These are phyloP conservation scores for Capra hircus DNA, from an alignment of 2,113 vertebrate species.

Conservation along the genomic window DNA sequence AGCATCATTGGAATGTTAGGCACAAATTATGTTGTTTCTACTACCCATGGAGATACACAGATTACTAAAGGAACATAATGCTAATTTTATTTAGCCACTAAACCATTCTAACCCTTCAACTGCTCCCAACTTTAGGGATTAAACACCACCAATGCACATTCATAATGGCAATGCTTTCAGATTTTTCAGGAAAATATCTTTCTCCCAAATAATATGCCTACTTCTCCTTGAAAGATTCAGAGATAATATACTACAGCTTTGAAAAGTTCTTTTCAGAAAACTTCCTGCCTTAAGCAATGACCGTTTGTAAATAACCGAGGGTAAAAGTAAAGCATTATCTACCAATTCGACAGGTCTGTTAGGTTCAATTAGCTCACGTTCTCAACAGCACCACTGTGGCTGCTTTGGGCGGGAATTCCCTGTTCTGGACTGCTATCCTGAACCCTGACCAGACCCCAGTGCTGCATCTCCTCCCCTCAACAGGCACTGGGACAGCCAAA, in stretches of 20 bases:
- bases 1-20: not conserved
- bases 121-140: not conserved
- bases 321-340: constrained; percentile 13
- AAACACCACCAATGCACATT: constrained; percentile 7
- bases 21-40: not conserved
- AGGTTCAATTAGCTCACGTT: not conserved
- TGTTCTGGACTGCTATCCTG: not conserved
- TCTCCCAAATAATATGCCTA: not conserved
- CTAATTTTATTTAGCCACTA: constrained; percentile 9
- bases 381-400: not conserved
- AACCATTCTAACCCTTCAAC: not conserved
- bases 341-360: not conserved
- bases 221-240: constrained; percentile 7
- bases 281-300: not conserved
- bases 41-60: not conserved
- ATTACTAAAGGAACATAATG: constrained; percentile 8
- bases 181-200: constrained; percentile 25
- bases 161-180: not conserved
- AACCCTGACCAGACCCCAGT: not conserved
- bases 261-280: constrained; percentile 23
- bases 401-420: not conserved
- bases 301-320: not conserved
- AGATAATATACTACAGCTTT: not conserved
- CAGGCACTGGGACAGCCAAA: not conserved
- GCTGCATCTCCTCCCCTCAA: not conserved